phyloP scores from a whole-genome alignment of 2,113 vertebrate species.

The Mormoops blainvillei region DNA sequence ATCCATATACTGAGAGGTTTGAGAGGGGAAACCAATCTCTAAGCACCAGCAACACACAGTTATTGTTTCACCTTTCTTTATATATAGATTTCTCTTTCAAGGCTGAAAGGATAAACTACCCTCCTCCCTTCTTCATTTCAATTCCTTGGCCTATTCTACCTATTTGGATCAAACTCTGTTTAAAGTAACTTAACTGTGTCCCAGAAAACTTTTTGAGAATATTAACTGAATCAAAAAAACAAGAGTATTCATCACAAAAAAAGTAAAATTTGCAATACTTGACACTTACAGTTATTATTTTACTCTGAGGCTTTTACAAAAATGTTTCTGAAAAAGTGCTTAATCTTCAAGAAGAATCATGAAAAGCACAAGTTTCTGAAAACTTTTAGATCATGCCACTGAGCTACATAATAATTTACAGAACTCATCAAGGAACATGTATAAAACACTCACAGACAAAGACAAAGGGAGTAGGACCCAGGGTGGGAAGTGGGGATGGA shows the following conservation, averaged over 20 bases:
- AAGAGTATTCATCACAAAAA: background rate
- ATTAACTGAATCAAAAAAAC: background rate
- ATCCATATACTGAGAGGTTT: background rate
- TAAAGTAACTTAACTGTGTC: background rate
- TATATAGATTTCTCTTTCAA: background rate
- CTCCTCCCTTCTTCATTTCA: background rate
- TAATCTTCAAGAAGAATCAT: background rate
- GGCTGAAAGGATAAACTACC: background rate
- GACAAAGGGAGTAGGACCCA: too few relatives aligned
- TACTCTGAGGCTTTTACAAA: background rate
- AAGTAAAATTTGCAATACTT: background rate
- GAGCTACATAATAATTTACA: background rate
- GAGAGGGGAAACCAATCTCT: background rate
- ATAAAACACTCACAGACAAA: too few relatives aligned
- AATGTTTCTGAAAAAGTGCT: background rate
- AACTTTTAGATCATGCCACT: background rate
- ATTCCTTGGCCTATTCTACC: background rate
- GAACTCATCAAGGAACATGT: too few relatives aligned
- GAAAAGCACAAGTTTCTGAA: background rate
- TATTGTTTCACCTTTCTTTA: background rate
- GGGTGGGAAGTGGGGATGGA: too few relatives aligned
- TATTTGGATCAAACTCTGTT: background rate
- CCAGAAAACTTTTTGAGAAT: background rate
- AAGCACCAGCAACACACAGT: background rate
- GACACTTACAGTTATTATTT: background rate